Base-by-base conservation (phyloP, 1,140 invertebrate genomes). In the Phortica variegata region DNA sequence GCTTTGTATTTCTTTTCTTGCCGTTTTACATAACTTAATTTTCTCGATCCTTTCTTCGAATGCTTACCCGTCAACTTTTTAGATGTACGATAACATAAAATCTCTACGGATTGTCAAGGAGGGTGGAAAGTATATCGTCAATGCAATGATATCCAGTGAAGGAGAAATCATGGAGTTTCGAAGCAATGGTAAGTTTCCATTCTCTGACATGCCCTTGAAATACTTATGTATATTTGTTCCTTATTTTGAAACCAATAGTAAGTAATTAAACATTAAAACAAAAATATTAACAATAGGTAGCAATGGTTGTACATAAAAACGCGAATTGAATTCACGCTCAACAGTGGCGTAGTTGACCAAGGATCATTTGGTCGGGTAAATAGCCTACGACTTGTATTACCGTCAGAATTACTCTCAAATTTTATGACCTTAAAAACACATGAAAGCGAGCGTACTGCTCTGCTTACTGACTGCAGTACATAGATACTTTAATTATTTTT, bases 61-160 rank as follows among this genome's bases (percentile, higher is more conserved):
- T 47, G 9, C 6, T n/a, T 48, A 18, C 13, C 39, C 26, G 23
- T 15, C 46, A 7, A 48, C 36, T 47, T 78, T 77, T 26, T 65
- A 84, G 86, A 94, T 95, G 89, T 95, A 91, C 77, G 90, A 95
- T 72, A 94, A 95, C 72, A 85, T 95, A 10, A 84, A 86, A 58
- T 84, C 84, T 37, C 78, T 95, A 44, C 80, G 82, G 42, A 78
- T 93, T 47, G 77, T 77, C 21, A 77, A 81, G 20, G 84, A 88
- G 58, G 81, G 78, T 44, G 83, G 85, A 43, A 78, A 82, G 32
- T 81, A 80, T 2, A 74, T 86, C 15, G 89, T 86, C 1, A 84
- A 80, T 16, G 91, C 87, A 32, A 86, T 95, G 84, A 85, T 93
- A 48, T 95, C 92, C 0, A 83, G 83, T 52, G 93, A 95, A 78